These are phyloP conservation scores for Sternotherus odoratus DNA, from an alignment of 2,797 vertebrate species.

Conservation along the genomic window DNA sequence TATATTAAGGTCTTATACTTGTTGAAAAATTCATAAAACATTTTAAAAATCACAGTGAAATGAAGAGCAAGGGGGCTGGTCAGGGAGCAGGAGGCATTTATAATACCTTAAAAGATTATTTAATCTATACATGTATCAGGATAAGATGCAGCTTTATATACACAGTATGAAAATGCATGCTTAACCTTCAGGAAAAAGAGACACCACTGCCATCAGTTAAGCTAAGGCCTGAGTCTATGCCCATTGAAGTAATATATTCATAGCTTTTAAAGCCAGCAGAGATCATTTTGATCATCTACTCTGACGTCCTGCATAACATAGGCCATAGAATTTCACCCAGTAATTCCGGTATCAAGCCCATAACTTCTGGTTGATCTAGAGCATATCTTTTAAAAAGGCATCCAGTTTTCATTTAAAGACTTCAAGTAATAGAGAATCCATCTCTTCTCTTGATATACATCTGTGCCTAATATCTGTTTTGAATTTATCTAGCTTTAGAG, in stretches of 20 bases:
- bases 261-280: background rate
- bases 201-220: background rate
- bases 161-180: background rate
- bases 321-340: background rate
- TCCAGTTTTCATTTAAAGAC: background rate
- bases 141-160: background rate
- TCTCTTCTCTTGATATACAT: background rate
- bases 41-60: background rate
- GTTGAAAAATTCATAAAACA: background rate
- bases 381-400: fast-evolving
- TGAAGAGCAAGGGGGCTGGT: fast-evolving
- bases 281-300: background rate
- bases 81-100: background rate
- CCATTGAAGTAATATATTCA: background rate
- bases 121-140: background rate
- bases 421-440: background rate
- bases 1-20: background rate
- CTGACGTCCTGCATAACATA: background rate
- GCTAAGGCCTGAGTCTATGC: background rate
- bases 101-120: fast-evolving
- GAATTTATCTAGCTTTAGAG: background rate
- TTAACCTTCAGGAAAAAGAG: background rate
- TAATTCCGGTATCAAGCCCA: background rate
- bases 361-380: background rate
- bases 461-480: background rate